Evolutionary conservation across 2,888 invertebrate genomes (phyloP).

Genomic region (Imbricaverruca yamaguchii): DNA sequence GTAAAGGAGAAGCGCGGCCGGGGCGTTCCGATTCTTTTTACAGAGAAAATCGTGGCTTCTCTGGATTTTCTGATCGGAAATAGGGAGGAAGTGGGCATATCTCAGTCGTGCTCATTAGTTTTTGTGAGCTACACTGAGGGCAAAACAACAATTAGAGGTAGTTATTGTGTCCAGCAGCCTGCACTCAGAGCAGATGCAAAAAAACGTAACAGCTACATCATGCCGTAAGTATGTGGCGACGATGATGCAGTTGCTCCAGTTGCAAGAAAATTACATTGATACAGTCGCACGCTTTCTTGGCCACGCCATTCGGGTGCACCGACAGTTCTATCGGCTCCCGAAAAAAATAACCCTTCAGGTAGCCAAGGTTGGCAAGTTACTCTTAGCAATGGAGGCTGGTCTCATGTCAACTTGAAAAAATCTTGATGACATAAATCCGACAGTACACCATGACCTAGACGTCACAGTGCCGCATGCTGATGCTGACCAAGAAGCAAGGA

Average conservation of each 20-base stretch:
- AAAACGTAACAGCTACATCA: background rate
- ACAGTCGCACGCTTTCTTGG: background rate
- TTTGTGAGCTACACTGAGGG: background rate
- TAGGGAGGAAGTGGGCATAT: background rate
- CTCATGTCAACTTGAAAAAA: background rate
- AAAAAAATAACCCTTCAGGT: background rate
- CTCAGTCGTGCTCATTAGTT: background rate
- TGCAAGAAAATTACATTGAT: background rate
- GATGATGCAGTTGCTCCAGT: background rate
- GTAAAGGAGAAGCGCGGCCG: too few relatives aligned
- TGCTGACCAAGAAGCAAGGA: too few relatives aligned
- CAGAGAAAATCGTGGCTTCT: too few relatives aligned
- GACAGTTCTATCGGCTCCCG: background rate
- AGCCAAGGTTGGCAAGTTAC: background rate
- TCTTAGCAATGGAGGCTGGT: background rate
- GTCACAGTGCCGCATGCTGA: background rate
- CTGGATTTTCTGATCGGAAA: too few relatives aligned
- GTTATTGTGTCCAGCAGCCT: background rate
- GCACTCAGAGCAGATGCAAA: background rate
- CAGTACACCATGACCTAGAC: background rate
- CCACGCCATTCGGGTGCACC: background rate
- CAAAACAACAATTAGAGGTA: background rate
- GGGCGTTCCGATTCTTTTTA: too few relatives aligned
- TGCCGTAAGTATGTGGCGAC: background rate
- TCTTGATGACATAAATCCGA: background rate